Base-by-base conservation (phyloP, 2,888 invertebrate species). In the Elgonia sp. region DNA sequence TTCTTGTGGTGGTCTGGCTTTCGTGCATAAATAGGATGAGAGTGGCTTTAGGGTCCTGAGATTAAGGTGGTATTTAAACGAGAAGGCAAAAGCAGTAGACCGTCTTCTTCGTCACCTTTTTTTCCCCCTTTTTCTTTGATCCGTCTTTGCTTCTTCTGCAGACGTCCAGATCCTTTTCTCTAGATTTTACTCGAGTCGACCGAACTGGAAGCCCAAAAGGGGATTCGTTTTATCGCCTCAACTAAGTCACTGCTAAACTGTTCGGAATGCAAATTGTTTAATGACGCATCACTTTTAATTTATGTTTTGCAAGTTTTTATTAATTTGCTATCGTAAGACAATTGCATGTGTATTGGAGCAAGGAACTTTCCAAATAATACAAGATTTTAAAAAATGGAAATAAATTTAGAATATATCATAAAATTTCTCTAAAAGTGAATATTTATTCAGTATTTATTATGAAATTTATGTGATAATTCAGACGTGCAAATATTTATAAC, bases 21-120 rank as follows among this genome's bases (percentile, higher is more conserved):
- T 82, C 70, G 69, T 79, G 86, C 87, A 83, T 89, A 89, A 89
- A 89, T 86, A 81, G 77, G 86, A 85, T 76, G 84, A 75, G 73
- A 79, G 73, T 81, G 72, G 73, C 84, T 87, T 86, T 81, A 72
- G 60, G 57, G 81, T 63, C 10, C 55, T 85, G 83, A 91, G 92
- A 92, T 92, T 92, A 93, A 90, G 92, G 85, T 90, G 92, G 92
- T 92, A 92, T 92, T 92, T 91, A 92, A 92, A 92, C 90, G 89
- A 85, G 86, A 77, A 87, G 88, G 69, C 85, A 83, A 63, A 85
- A 82, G 85, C 83, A 55, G 83, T 46, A 83, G 79, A 87, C 76
- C 81, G 79, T 88, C 88, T 86, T 80, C 67, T 53, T 81, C 76
- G 70, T 76, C 85, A 67, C 50, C 63, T 86, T 86, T 77, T 86